phyloP scores from a whole-genome alignment of 2,113 vertebrate genomes.

The Notechis scutatus region DNA sequence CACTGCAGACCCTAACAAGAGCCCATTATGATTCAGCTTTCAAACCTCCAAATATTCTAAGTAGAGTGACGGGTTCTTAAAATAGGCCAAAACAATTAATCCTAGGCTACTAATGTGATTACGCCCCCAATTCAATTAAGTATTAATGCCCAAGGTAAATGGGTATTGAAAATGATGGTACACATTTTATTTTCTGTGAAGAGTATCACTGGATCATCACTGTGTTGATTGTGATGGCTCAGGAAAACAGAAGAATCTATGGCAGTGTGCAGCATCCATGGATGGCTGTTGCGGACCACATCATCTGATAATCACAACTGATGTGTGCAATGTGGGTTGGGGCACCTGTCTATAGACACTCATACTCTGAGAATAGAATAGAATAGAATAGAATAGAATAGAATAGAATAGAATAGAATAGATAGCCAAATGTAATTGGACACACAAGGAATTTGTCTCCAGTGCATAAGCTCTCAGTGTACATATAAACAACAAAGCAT shows the following conservation, averaged over 20 bases:
- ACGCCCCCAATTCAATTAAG: background rate
- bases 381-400: rapidly evolving
- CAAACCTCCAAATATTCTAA: background rate
- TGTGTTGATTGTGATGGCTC: background rate
- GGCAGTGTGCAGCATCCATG: no score
- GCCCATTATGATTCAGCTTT: background rate
- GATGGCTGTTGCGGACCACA: background rate
- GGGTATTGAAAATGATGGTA: background rate
- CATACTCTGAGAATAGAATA: background rate
- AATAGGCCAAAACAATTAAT: background rate
- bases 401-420: no score
- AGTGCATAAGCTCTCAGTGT: background rate
- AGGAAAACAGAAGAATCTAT: background rate
- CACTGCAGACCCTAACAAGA: background rate
- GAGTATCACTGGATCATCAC: background rate
- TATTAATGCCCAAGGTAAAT: background rate
- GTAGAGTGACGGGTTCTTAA: background rate
- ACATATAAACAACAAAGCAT: background rate
- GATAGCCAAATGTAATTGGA: background rate
- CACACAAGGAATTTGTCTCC: background rate
- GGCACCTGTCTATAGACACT: background rate
- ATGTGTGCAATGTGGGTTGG: background rate
- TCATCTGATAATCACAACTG: background rate
- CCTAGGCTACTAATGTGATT: background rate
- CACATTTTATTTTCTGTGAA: background rate